Conservation (phyloP, 2,888 invertebrate species). For the Anoplius nigerrimus region DNA sequence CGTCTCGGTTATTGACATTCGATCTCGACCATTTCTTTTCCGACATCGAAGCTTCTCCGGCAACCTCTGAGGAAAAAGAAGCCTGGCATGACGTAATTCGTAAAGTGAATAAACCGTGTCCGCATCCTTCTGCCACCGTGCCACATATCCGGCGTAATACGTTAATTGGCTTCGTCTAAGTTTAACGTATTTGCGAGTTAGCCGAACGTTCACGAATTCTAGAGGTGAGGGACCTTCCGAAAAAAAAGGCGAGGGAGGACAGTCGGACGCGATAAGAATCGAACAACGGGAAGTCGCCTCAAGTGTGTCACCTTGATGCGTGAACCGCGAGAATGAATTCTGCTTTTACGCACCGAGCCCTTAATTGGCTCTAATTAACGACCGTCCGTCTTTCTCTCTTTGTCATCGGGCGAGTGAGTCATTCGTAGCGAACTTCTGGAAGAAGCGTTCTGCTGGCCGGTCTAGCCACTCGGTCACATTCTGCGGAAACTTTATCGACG, state of each 20-base stretch:
- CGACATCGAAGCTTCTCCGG: neutral
- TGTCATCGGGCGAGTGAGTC: constrained; percentile 19
- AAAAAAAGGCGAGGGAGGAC: constrained; percentile 8
- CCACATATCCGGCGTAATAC: constrained; percentile 29
- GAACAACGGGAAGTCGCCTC: constrained; percentile 27
- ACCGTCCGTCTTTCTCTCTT: constrained; percentile 44
- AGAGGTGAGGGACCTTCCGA: neutral
- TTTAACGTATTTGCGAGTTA: constrained; percentile 2
- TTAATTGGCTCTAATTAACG: constrained; percentile 69
- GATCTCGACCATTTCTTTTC: too few relatives aligned
- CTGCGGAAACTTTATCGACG: too few relatives aligned
- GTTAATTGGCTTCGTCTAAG: constrained; percentile 46
- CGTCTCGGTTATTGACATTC: too few relatives aligned
- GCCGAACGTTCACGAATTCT: too few relatives aligned
- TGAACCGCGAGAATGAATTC: constrained; percentile 37
- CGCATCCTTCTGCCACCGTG: constrained; percentile 30
- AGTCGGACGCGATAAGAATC: constrained; percentile 1
- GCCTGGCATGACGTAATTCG: constrained; percentile 48
- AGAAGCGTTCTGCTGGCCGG: neutral
- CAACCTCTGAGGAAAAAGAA: neutral
- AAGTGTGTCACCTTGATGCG: constrained; percentile 37
- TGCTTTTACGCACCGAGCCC: constrained; percentile 54
- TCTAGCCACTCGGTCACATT: too few relatives aligned
- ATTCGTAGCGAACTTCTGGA: neutral
- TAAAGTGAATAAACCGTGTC: constrained; percentile 55